Evolutionary conservation across 2,113 vertebrate species (phyloP), one percentile per base, ranked within the genome.

Genomic region (Dissostichus mawsoni): DNA sequence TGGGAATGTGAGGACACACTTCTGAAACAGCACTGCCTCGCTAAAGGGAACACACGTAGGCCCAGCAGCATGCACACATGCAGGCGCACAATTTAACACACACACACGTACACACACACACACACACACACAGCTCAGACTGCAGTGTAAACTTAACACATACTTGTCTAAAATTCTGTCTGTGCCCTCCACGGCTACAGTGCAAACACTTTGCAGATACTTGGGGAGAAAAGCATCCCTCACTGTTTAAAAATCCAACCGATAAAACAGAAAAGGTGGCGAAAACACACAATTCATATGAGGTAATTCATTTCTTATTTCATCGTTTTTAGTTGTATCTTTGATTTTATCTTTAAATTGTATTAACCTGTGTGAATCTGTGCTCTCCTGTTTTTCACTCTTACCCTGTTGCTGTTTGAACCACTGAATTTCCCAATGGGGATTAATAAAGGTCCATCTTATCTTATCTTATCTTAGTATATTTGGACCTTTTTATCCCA

Each of bases 141-240:
- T 72, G 83, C 82, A 64, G 63, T 14, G 84, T 56, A 87, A 88
- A 90, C 36, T 48, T 89, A 76, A 77, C 85, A 89, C 85, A 69
- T 84, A 86, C 86, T 76, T 81, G 89, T 84, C 87, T 84, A 65
- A 64, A 75, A 72, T 76, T 88, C 76, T 53, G 71, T 86, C 76
- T 69, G 76, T 80, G 66, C 61, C 50, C 41, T 76, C 33, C 45
- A 23, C 41, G 53, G 76, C 81, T 67, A 58, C 69, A 87, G 72
- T 59, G 76, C 70, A 87, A 92, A 91, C 84, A 85, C 61, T 74
- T 56, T 62, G 59, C 69, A 75, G 53, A 74, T 69, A 68, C 23
- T 74, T 72, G 75, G 7, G 65, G 73, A 20, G 70, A 71, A 45
- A 61, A 81, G 63, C 76, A 61, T 81, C 74, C 71, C 56, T 52